Percentiles rank a stretch among this genome's conserved stretches.
Evolutionary conservation across 2,888 invertebrate species (phyloP).

Genomic region (Latheticus oryzae): DNA sequence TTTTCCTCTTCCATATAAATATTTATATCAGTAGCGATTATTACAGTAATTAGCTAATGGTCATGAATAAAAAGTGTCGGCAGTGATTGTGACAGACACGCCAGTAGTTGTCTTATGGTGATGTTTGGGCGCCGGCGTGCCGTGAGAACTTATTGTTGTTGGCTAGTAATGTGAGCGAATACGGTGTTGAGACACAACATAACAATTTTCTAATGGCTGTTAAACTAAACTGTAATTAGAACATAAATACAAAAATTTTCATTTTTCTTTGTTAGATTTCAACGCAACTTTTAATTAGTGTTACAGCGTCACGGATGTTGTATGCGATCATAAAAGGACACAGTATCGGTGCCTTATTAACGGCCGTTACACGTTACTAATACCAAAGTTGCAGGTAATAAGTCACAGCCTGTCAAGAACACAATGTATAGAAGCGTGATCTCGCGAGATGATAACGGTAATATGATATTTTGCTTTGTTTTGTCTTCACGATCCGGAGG

Average conservation of each 20-base stretch:
- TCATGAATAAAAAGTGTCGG: constrained; percentile 31
- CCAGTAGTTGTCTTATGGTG: constrained; percentile 33
- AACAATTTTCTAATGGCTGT: constrained; percentile 19
- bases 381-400: constrained; percentile 39
- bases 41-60: constrained; percentile 36
- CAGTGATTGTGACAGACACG: constrained; percentile 37
- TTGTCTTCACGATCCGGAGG: constrained; percentile 26
- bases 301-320: constrained; percentile 24
- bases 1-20: constrained; percentile 22
- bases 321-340: constrained; percentile 30
- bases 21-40: constrained; percentile 26
- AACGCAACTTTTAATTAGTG: constrained; percentile 30
- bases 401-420: constrained; percentile 41
- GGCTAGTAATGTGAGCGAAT: constrained; percentile 36
- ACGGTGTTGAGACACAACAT: constrained; percentile 21
- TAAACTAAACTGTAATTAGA: too few relatives aligned
- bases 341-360: constrained; percentile 38
- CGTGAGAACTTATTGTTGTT: constrained; percentile 50
- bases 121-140: constrained; percentile 46
- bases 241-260: too few relatives aligned
- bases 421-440: constrained; percentile 42
- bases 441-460: constrained; percentile 39
- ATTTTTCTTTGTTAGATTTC: constrained; percentile 11
- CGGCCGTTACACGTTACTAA: constrained; percentile 39
- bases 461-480: constrained; percentile 40